Percentiles rank a stretch among this genome's conserved stretches.
These are phyloP conservation scores for Drosophila putrida DNA, from an alignment of 2,888 invertebrate species.

Conservation along the genomic window DNA sequence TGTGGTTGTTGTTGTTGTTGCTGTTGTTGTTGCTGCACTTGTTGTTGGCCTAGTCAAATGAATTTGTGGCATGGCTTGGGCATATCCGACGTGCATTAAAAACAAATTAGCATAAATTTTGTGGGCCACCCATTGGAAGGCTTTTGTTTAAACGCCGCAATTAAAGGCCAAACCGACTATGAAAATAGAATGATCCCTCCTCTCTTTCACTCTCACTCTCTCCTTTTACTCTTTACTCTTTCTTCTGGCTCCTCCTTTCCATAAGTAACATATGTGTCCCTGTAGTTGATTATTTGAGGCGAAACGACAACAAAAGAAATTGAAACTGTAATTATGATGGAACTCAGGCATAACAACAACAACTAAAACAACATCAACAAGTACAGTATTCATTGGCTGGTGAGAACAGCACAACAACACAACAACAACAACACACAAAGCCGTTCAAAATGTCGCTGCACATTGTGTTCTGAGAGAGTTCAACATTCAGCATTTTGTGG, in stretches of 20 bases:
- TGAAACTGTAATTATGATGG: conserved; percentile 72
- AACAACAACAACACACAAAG: conserved; percentile 28
- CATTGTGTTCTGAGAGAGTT: conserved; percentile 1
- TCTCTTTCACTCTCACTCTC: neutral
- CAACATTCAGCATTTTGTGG: neutral
- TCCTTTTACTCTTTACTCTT: neutral
- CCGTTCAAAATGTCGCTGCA: neutral
- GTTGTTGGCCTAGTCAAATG: conserved; percentile 11
- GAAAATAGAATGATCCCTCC: conserved; percentile 17
- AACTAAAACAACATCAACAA: conserved; percentile 19
- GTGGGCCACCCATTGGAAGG: conserved; percentile 23
- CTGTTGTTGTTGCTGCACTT: neutral
- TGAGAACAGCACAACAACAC: conserved; percentile 24
- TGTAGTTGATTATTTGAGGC: conserved; percentile 29
- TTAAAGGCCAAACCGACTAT: conserved; percentile 31
- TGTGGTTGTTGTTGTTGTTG: conserved; percentile 3
- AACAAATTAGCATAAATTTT: conserved; percentile 68
- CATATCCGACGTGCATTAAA: conserved; percentile 55
- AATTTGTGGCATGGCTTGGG: neutral
- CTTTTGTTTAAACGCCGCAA: conserved; percentile 52
- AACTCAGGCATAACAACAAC: conserved; percentile 38
- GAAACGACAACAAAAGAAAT: conserved; percentile 53
- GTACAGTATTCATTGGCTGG: conserved; percentile 16
- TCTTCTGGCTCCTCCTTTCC: neutral
- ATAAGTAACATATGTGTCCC: conserved; percentile 32